A percentile compares a stretch with the other conserved stretches of the same genome.
These are phyloP conservation scores for Zhengitettix transpicula DNA, from an alignment of 2,888 invertebrate genomes.

Conservation along the genomic window DNA sequence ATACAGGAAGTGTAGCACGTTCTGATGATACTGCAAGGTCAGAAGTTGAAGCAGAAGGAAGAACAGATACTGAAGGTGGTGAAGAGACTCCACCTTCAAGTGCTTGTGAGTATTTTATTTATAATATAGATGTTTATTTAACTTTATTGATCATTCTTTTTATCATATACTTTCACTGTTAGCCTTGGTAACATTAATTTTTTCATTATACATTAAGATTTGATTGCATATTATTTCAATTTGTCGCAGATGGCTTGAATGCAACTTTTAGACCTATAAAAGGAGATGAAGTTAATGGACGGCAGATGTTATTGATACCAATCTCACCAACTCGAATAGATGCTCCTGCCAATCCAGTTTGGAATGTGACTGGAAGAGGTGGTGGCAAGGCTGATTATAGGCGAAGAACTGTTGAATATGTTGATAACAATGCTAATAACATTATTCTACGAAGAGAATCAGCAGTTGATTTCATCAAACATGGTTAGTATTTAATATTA, in stretches of 20 bases:
- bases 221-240: too few species aligned
- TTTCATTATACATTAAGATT: too few species aligned
- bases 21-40: constrained; percentile 60
- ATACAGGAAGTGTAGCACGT: constrained; percentile 45
- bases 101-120: constrained; percentile 2
- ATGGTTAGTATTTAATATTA: too few species aligned
- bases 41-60: constrained; percentile 27
- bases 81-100: constrained; percentile 26
- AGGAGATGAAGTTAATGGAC: constrained; percentile 20
- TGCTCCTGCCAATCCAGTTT: constrained; percentile 18
- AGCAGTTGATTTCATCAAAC: too few species aligned
- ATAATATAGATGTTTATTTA: too few species aligned
- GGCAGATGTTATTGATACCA: constrained; percentile 17
- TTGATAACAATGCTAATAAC: constrained; percentile 21
- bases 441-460: constrained; percentile 2
- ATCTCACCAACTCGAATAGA: constrained; percentile 19
- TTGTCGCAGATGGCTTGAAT: not conserved
- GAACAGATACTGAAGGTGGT: constrained; percentile 26
- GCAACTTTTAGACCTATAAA: constrained; percentile 23
- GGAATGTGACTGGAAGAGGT: constrained; percentile 24
- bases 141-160: too few species aligned
- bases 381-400: constrained; percentile 23
- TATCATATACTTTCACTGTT: too few species aligned
- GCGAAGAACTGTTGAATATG: constrained; percentile 25
- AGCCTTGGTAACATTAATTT: too few species aligned